Evolutionary conservation across 2,797 vertebrate genomes (phyloP).

Genomic region (Anas flavirostris): DNA sequence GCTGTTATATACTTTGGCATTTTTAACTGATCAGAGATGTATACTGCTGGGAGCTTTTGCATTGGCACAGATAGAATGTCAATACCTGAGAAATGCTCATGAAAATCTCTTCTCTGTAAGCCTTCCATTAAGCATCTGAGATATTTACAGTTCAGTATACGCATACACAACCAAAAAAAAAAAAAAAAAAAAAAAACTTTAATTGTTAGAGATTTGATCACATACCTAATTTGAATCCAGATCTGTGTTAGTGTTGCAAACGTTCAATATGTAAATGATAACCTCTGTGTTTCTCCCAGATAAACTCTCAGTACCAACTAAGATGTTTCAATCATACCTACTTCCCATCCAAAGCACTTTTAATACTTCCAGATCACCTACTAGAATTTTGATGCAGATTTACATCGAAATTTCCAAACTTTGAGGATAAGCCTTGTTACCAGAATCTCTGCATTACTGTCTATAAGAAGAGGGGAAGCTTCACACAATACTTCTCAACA

Average conservation of each 20-base stretch:
- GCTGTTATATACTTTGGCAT: background rate
- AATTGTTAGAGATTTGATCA: background rate
- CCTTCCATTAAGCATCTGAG: background rate
- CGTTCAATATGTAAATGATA: background rate
- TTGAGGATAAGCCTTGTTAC: background rate
- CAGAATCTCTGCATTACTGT: background rate
- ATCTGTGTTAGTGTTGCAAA: background rate
- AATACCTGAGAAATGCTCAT: background rate
- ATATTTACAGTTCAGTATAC: background rate
- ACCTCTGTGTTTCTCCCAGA: background rate
- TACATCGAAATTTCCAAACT: background rate
- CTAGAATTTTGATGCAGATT: background rate
- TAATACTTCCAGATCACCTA: background rate
- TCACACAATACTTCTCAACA: background rate
- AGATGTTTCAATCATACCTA: background rate
- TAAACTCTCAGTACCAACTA: background rate
- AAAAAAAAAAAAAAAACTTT: background rate
- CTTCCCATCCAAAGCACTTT: background rate
- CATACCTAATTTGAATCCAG: background rate
- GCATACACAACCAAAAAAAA: too few species aligned
- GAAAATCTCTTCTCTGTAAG: background rate
- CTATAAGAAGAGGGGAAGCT: background rate
- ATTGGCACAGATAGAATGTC: background rate
- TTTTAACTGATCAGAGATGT: background rate
- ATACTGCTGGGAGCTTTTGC: background rate